Evolutionary conservation across 2,113 vertebrate species (phyloP).

Genomic region (Cyanoramphus novaezelandiae): DNA sequence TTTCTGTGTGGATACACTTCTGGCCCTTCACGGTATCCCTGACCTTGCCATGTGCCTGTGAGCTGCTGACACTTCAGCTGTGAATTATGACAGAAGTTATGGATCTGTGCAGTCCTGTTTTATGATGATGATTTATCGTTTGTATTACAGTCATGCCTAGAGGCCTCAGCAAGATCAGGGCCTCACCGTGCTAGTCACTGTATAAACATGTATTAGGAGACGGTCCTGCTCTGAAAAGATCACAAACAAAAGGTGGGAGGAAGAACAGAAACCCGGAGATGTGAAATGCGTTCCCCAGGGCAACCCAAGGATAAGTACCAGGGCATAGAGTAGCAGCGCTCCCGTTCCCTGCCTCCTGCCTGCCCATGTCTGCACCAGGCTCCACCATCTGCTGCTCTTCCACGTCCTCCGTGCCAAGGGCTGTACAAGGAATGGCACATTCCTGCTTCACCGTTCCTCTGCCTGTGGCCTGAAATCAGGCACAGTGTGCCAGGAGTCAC

Average conservation of each 20-base stretch:
- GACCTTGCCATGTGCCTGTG: slow-evolving; percentile 6
- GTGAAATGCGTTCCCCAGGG: neutral
- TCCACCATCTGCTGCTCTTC: neutral
- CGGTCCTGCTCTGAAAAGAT: neutral
- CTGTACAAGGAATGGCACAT: neutral
- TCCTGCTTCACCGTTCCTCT: fast-evolving
- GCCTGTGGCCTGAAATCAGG: neutral
- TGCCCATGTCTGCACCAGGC: fast-evolving
- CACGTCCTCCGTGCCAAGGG: neutral
- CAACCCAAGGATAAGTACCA: neutral
- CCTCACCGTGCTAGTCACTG: neutral
- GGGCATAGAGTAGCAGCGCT: neutral
- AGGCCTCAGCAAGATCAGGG: slow-evolving; percentile 37
- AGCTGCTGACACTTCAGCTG: neutral
- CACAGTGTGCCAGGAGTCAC: neutral
- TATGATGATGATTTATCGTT: slow-evolving; percentile 47
- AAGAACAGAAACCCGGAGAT: neutral
- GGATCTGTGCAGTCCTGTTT: slow-evolving; percentile 30
- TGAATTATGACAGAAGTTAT: slow-evolving; percentile 7
- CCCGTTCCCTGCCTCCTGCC: neutral
- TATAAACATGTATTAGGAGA: slow-evolving; percentile 13
- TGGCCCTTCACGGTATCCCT: neutral
- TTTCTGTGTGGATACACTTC: neutral
- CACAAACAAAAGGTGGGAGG: slow-evolving; percentile 1
- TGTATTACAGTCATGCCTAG: slow-evolving; percentile 29